phyloP scores from a whole-genome alignment of 2,113 vertebrate genomes.

The Rhegmatorhina hoffmannsi region DNA sequence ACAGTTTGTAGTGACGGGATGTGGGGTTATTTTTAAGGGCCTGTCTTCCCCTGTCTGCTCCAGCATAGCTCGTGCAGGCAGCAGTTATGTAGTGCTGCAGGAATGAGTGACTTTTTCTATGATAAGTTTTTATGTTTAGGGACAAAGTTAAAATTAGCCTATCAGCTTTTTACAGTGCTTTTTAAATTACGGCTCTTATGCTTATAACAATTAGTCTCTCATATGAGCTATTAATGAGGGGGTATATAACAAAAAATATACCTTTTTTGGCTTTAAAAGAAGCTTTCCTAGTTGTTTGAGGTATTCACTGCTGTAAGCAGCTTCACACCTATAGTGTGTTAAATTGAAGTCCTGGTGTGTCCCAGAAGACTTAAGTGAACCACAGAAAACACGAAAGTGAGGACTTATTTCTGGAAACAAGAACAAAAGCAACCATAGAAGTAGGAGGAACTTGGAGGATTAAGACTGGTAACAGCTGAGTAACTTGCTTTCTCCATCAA shows the following conservation, averaged over 20 bases:
- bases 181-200: background rate
- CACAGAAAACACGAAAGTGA: background rate
- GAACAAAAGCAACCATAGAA: background rate
- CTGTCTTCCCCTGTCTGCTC: background rate
- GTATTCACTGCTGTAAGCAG: background rate
- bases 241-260: background rate
- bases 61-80: background rate
- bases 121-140: background rate
- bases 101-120: background rate
- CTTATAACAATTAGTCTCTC: background rate
- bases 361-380: background rate
- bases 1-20: background rate
- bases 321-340: background rate
- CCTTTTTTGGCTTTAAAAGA: background rate
- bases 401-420: background rate
- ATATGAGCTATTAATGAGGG: background rate
- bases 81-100: background rate
- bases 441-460: background rate
- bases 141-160: background rate
- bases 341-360: background rate
- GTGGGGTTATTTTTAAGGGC: background rate
- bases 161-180: background rate
- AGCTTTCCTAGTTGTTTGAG: background rate
- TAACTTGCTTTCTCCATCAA: background rate
- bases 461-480: background rate